Base-by-base conservation (phyloP, 2,113 vertebrate species). In the Carollia perspicillata region DNA sequence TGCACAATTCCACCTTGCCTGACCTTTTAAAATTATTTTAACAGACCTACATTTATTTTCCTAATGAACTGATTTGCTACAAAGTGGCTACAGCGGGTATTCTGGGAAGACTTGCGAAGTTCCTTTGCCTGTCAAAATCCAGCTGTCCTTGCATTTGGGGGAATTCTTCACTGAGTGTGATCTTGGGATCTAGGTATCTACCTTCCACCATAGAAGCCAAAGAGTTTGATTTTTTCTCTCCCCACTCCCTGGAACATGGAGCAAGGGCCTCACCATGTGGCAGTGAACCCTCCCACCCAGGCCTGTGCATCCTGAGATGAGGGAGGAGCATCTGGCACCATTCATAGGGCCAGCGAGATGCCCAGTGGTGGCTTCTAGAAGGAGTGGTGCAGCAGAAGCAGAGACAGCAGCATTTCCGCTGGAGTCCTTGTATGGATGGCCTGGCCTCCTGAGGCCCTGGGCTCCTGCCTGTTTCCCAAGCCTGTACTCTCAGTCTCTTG, bases 1-100 rank as follows among this genome's bases (percentile, higher is more conserved):
- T 95, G 88, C 81, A 95, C 72, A 94, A 94, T 92, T 95, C 75
- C 85, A 94, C 84, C 92, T 96, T 95, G 90, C 37, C 81, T 94
- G 94, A 94, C 78, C 95, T 97, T 95, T 97, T n/a, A 87, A 92
- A 97, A 95, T 98, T 78, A 92, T 83, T 95, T 85, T 86, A 90
- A 95, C 78, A 93, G 65, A 66, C 37, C n/a, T 95, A 75, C 80
- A 95, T 90, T 92, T 94, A 81, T 84, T 93, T 95, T 93, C 75
- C 42, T 93, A 84, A 93, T 96, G 72, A 68, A 78, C 97, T 95
- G 71, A 84, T 87, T 96, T 90, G 69, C 84, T 88, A 88, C 53
- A 65, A 81, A 90, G 60, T 58, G 23, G 49, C 71, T 75, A 68
- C 35, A 49, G n/a, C 44, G 13, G 42, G 55, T 77, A 55, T 51